Percentiles rank a stretch among this genome's conserved stretches.
Evolutionary conservation across 1,140 invertebrate genomes (phyloP).

Genomic region (Dinoponera quadriceps): DNA sequence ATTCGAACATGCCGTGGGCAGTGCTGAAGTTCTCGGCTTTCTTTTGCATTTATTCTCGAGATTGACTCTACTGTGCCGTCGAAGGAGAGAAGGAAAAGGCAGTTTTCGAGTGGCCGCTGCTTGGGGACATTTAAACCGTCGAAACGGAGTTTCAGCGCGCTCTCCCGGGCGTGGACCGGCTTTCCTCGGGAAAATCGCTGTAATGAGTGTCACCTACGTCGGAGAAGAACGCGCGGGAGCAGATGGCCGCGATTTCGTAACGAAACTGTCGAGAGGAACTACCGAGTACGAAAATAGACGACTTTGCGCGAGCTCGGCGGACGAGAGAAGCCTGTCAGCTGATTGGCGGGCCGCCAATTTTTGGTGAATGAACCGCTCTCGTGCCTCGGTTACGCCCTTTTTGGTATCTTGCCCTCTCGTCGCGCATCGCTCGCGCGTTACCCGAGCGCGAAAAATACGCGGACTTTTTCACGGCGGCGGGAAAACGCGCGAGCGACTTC

Average conservation of each 20-base stretch:
- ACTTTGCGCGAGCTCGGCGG: conserved; percentile 55
- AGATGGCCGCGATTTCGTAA: conserved; percentile 58
- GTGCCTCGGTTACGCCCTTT: conserved; percentile 38
- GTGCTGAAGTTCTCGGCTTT: too few species aligned
- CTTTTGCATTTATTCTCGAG: too few species aligned
- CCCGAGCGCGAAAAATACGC: conserved; percentile 14
- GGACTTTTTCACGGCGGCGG: neutral
- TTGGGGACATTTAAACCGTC: too few species aligned
- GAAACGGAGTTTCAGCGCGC: neutral
- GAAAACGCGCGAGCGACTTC: neutral
- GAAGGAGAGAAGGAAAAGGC: too few species aligned
- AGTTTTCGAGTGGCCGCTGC: too few species aligned
- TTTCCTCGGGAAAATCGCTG: conserved; percentile 22
- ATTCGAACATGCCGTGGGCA: too few species aligned
- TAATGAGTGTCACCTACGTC: conserved; percentile 13
- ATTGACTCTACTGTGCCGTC: too few species aligned
- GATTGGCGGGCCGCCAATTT: conserved; percentile 67
- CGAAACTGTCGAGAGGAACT: conserved; percentile 22
- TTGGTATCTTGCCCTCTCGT: conserved; percentile 36
- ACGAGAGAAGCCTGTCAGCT: conserved; percentile 62
- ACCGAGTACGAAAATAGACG: conserved; percentile 63
- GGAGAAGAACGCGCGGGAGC: conserved; percentile 21
- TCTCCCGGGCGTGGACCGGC: neutral
- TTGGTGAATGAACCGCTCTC: conserved; percentile 67
- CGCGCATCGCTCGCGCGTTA: neutral